A percentile compares a stretch with the other conserved stretches of the same genome.
Evolutionary conservation across 2,888 invertebrate genomes (phyloP).

Genomic region (Phyto melanocephala): DNA sequence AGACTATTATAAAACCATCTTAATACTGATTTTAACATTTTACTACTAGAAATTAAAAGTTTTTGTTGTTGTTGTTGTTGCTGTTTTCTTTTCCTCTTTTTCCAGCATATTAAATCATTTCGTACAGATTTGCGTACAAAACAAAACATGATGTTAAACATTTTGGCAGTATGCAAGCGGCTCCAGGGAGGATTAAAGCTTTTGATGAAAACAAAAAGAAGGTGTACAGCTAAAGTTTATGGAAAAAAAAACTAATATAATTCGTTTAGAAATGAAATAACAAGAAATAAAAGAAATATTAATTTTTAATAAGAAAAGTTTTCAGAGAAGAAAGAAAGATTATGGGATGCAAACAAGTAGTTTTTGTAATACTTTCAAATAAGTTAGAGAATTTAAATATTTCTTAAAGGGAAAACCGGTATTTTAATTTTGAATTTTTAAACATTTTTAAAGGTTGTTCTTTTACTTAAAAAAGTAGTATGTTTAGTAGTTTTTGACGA

Average conservation of each 20-base stretch:
- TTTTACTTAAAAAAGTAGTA: too few species aligned
- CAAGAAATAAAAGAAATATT: background rate
- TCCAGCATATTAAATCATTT: background rate
- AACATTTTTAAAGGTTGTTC: too few species aligned
- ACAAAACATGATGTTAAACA: constrained; percentile 16
- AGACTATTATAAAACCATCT: background rate
- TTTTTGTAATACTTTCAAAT: too few species aligned
- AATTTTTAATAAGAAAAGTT: too few species aligned
- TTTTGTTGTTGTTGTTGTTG: background rate
- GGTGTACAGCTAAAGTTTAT: background rate
- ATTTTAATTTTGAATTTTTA: too few species aligned
- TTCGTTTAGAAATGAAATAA: too few species aligned
- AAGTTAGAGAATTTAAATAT: too few species aligned
- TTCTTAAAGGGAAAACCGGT: too few species aligned
- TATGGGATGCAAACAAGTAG: too few species aligned
- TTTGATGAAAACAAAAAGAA: background rate
- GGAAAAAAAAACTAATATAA: background rate
- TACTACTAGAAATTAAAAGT: constrained; percentile 14
- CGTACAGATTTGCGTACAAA: constrained; percentile 21
- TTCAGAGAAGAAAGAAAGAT: too few species aligned
- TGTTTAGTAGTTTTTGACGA: too few species aligned
- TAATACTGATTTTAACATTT: background rate
- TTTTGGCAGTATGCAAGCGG: background rate
- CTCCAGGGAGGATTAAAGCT: background rate
- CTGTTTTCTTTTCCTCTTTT: background rate